Conservation (phyloP, 2,113 vertebrate species). For the Pomatostomus ruficeps region DNA sequence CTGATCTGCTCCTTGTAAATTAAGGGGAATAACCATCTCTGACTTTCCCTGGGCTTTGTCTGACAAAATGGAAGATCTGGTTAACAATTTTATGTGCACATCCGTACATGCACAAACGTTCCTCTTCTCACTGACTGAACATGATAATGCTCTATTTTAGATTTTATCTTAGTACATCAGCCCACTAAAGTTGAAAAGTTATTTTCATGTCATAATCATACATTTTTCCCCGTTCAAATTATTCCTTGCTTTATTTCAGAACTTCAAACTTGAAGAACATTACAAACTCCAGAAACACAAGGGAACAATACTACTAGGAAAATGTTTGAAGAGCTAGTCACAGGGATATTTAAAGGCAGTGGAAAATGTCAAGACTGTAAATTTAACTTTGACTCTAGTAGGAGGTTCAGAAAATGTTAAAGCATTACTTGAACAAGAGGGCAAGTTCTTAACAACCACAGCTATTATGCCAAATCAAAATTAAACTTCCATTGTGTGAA, state of each 20-base stretch:
- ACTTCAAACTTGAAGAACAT: constrained; percentile 18
- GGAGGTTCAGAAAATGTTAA: constrained; percentile 33
- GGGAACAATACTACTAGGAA: constrained; percentile 3
- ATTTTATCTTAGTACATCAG: not conserved
- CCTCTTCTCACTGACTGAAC: not conserved
- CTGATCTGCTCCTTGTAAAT: not conserved
- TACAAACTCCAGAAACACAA: constrained; percentile 27
- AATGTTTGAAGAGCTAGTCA: constrained; percentile 37
- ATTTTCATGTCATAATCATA: not conserved
- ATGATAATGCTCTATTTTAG: not conserved
- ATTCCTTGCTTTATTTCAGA: not conserved
- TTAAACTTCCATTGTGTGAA: not conserved
- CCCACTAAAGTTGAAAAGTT: not conserved
- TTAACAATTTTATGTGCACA: not conserved
- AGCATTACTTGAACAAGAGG: not conserved
- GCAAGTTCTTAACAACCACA: not conserved
- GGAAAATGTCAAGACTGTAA: constrained; percentile 60
- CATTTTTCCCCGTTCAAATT: not conserved
- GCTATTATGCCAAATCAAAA: not conserved
- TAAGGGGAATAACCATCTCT: not conserved
- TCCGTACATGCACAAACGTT: not conserved
- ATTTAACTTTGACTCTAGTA: constrained; percentile 46
- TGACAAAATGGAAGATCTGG: not conserved
- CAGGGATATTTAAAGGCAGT: constrained; percentile 45
- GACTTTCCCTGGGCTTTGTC: not conserved